Evolutionary conservation across 2,888 invertebrate genomes (phyloP).

Genomic region (Euplagia quadripunctaria): DNA sequence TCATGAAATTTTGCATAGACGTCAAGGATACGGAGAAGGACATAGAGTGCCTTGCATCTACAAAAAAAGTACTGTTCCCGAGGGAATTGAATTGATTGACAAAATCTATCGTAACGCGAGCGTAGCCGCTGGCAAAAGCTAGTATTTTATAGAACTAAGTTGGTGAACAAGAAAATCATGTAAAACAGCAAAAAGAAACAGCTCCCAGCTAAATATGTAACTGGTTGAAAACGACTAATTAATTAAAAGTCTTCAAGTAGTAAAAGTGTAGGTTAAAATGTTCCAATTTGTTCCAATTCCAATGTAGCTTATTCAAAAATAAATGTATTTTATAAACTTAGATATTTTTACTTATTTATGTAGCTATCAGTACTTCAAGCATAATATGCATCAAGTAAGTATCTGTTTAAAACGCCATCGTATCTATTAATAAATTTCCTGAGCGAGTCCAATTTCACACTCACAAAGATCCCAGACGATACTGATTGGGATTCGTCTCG

Average conservation of each 20-base stretch:
- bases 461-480: constrained; percentile 58
- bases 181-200: neutral
- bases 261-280: neutral
- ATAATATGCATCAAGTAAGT: neutral
- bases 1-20: too few relatives aligned
- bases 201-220: neutral
- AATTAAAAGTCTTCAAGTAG: neutral
- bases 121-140: too few relatives aligned
- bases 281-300: neutral
- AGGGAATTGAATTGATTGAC: too few relatives aligned
- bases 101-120: too few relatives aligned
- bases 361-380: neutral
- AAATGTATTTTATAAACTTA: neutral
- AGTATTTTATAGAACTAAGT: neutral
- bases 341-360: neutral
- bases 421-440: constrained; percentile 40
- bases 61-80: too few relatives aligned
- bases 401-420: constrained; percentile 8
- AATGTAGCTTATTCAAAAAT: too few relatives aligned
- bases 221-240: neutral
- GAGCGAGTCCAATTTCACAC: constrained; percentile 56
- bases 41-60: too few relatives aligned
- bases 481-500: constrained; percentile 73
- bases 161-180: neutral
- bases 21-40: too few relatives aligned